These are phyloP conservation scores for Megalurothrips usitatus DNA, from an alignment of 2,888 invertebrate genomes.

Conservation along the genomic window DNA sequence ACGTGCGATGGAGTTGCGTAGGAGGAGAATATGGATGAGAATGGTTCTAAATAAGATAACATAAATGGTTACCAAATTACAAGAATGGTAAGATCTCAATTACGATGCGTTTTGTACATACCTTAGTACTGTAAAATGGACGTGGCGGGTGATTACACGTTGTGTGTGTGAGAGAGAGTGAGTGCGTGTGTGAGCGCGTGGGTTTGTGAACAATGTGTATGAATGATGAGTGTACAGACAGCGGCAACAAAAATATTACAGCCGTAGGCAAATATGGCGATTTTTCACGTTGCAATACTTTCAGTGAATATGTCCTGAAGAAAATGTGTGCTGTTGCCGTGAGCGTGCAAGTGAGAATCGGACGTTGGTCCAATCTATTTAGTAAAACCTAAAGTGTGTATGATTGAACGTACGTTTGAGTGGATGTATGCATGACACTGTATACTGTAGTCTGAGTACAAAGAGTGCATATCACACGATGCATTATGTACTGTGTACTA, in stretches of 20 bases:
- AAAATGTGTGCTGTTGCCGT: neutral
- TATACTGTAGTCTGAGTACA: too few relatives aligned
- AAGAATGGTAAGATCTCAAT: constrained; percentile 25
- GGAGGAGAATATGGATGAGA: constrained; percentile 9
- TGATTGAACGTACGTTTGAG: too few relatives aligned
- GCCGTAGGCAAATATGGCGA: too few relatives aligned
- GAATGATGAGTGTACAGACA: too few relatives aligned
- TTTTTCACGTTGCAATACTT: too few relatives aligned
- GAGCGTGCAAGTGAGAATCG: neutral
- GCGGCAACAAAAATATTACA: too few relatives aligned
- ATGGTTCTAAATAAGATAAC: constrained; percentile 13
- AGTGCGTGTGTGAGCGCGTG: neutral
- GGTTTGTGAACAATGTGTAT: neutral
- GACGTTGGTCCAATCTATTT: too few relatives aligned
- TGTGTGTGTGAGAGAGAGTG: neutral
- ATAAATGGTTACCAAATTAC: constrained; percentile 20
- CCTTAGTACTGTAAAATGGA: constrained; percentile 25
- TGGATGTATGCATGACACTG: too few relatives aligned
- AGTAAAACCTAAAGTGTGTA: too few relatives aligned
- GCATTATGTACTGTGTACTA: too few relatives aligned
- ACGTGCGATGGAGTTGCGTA: neutral
- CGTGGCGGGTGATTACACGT: neutral
- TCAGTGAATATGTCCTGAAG: too few relatives aligned
- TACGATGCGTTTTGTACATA: constrained; percentile 26
- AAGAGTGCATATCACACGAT: too few relatives aligned